A percentile compares a stretch with the other conserved stretches of the same genome.
Conservation (phyloP, 2,888 invertebrate genomes). For the Platycnemis pennipes region DNA sequence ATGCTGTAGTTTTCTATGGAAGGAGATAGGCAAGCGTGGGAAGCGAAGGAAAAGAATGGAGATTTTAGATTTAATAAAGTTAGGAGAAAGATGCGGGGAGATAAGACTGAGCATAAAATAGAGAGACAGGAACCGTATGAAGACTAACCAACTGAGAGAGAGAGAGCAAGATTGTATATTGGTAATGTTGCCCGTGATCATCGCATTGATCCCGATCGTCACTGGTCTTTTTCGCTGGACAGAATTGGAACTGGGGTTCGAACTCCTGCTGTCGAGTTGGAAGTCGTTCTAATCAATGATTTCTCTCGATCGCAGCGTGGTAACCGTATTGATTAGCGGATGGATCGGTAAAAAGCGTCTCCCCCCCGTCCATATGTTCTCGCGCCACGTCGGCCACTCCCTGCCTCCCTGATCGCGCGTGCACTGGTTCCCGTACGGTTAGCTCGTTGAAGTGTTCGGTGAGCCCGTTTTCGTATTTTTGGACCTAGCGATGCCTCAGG, state of each 20-base stretch:
- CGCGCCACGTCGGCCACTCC: neutral
- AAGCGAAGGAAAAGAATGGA: too few species aligned
- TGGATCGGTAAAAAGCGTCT: neutral
- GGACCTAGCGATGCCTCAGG: neutral
- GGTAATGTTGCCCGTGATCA: too few species aligned
- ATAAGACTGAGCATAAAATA: too few species aligned
- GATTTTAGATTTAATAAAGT: too few species aligned
- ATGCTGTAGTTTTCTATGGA: too few species aligned
- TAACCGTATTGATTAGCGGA: neutral
- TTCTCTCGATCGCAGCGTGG: neutral
- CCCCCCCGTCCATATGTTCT: neutral
- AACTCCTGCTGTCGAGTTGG: neutral
- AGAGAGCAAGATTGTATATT: too few species aligned
- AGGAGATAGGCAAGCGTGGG: too few species aligned
- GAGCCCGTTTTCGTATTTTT: neutral
- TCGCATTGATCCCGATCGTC: too few species aligned
- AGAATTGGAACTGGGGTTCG: neutral
- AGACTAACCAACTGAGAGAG: too few species aligned
- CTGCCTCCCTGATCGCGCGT: neutral
- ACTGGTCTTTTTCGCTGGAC: too few species aligned
- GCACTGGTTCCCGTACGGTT: neutral
- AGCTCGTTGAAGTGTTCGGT: neutral
- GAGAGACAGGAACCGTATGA: too few species aligned
- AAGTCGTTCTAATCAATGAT: slow-evolving; percentile 2
- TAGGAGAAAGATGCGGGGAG: too few species aligned